phyloP scores from a whole-genome alignment of 1,140 invertebrate species.

The Penaeus chinensis region DNA sequence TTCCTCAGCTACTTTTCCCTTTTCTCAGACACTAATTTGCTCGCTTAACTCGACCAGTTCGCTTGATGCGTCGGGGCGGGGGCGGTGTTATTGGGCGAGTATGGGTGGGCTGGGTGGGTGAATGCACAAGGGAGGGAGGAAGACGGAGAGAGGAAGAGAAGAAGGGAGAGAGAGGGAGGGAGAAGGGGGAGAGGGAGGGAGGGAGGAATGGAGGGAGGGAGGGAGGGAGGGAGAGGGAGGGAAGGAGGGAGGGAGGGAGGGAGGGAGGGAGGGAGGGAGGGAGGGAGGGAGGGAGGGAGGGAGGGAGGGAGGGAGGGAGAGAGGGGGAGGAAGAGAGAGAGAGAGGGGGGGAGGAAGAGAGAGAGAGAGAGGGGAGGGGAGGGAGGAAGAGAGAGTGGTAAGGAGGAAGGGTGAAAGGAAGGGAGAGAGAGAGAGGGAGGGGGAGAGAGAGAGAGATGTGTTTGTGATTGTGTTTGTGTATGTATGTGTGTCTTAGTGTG shows the following conservation, averaged over 20 bases:
- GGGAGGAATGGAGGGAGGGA: neutral
- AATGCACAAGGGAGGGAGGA: neutral
- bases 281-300: neutral
- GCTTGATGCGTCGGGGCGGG: no score
- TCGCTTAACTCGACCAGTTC: no score
- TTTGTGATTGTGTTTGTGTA: no score
- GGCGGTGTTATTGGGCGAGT: no score
- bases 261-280: neutral
- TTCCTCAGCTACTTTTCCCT: no score
- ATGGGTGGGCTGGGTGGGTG: no score
- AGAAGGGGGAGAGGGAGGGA: neutral
- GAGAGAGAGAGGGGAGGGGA: neutral
- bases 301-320: neutral
- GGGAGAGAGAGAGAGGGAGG: neutral
- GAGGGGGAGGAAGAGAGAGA: neutral
- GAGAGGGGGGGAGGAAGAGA: neutral
- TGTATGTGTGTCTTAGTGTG: no score
- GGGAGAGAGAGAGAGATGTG: neutral
- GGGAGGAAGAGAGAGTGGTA: neutral
- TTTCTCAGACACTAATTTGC: no score
- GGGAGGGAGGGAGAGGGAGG: neutral
- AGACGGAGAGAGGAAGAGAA: conserved; percentile 11
- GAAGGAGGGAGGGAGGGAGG: neutral
- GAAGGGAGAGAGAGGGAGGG: neutral
- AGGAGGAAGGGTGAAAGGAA: neutral